These are phyloP conservation scores for Mungos mungo DNA, from an alignment of 2,113 vertebrate species.

Conservation along the genomic window DNA sequence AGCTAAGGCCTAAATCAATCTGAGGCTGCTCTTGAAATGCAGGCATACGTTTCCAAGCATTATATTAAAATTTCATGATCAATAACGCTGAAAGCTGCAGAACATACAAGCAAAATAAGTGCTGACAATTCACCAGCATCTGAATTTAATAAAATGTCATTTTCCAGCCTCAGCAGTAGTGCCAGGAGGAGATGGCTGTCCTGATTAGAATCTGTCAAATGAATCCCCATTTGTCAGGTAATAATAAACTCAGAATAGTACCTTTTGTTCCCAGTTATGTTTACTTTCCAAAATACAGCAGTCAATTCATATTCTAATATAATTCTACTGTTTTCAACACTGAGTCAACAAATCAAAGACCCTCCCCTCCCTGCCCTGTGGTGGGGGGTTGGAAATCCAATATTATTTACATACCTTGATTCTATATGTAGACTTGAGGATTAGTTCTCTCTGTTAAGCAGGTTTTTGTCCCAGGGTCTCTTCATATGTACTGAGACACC, in stretches of 20 bases:
- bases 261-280: conserved; percentile 58
- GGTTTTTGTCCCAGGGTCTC: background rate
- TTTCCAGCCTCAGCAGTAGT: conserved; percentile 56
- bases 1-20: conserved; percentile 79
- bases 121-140: conserved; percentile 81
- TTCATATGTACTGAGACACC: background rate
- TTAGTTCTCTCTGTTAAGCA: background rate
- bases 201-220: conserved; percentile 81
- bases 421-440: background rate
- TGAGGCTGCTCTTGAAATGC: conserved; percentile 79
- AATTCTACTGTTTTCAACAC: conserved; percentile 42
- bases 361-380: background rate
- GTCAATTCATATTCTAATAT: conserved; percentile 67
- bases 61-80: conserved; percentile 88
- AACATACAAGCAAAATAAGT: conserved; percentile 78
- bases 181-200: conserved; percentile 66
- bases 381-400: background rate
- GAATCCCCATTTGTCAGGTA: conserved; percentile 66
- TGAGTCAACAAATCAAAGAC: conserved; percentile 36
- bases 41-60: conserved; percentile 82
- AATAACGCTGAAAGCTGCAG: conserved; percentile 82
- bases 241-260: conserved; percentile 62
- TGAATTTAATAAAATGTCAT: conserved; percentile 84
- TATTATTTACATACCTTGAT: background rate
- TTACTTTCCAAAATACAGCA: conserved; percentile 65